Evolutionary conservation across 2,113 vertebrate genomes (phyloP), one percentile per base, ranked within the genome.

Genomic region (Furnarius figulus): DNA sequence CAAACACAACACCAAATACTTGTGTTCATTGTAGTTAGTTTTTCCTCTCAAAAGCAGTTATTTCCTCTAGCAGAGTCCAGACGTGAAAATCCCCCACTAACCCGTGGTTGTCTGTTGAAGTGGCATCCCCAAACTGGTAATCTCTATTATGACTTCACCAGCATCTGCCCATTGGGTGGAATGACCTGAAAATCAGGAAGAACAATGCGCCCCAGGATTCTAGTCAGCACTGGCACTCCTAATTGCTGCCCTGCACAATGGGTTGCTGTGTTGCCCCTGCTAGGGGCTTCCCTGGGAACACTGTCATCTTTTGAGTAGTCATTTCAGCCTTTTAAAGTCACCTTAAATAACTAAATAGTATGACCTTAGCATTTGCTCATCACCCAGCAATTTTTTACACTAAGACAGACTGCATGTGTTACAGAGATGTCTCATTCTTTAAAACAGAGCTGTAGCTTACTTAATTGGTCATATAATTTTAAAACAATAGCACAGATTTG

Each of bases 111-210:
- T 59, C 59, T 63, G 44, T 42, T 88, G 65, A 78, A 85, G 39
- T 61, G 37, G 65, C 66, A 94, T 59, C 58, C 47, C 56, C 31
- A 81, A 81, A 89, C 47, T 85, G 68, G 73, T 84, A 90, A 94
- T 92, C 76, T 90, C 79, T 75, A 71, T 89, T 91, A 90, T 80
- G 93, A 95, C 65, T 95, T 93, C 28, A 76, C 33, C 56, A 90
- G 76, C 83, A 86, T 95, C 82, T 96, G 90, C 35, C 88, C 62
- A 72, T 90, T 93, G 82, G 88, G 90, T 94, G 90, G 85, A 96
- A 95, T 90, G 96, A 94, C 93, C 88, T 96, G 93, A 96, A 96
- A 96, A 93, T 89, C 53, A 9, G 66, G 76, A 90, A 84, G 70
- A 95, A 94, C 90, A 94, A 93, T 94, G 86, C 1, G 20, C 72